phyloP scores from a whole-genome alignment of 2,888 invertebrate genomes.

The Nemapogon koenigi region DNA sequence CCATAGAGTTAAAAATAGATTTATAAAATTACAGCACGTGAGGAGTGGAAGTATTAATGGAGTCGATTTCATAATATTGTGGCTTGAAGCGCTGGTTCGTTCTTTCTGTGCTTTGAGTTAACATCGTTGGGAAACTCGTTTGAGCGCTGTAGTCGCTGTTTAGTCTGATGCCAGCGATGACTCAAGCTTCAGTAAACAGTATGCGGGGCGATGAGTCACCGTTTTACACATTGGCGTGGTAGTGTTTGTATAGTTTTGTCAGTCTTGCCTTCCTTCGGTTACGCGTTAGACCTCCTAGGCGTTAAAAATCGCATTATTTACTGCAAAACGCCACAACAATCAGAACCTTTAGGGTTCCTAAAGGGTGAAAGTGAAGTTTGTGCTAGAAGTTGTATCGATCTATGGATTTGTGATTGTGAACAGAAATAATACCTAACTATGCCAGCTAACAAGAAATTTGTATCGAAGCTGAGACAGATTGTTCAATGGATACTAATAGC shows the following conservation, averaged over 20 bases:
- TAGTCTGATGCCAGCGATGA: slow-evolving; percentile 47
- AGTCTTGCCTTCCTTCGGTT: slow-evolving; percentile 46
- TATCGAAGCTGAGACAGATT: slow-evolving; percentile 52
- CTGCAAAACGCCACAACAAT: slow-evolving; percentile 47
- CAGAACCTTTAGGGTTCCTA: no score
- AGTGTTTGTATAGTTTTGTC: slow-evolving; percentile 63
- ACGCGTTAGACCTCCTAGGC: slow-evolving; percentile 49
- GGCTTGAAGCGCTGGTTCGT: no score
- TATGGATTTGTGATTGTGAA: slow-evolving; percentile 49
- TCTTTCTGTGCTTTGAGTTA: no score
- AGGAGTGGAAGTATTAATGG: slow-evolving; percentile 63
- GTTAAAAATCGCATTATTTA: slow-evolving; percentile 52
- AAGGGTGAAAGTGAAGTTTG: slow-evolving; percentile 6
- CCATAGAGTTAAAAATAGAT: slow-evolving; percentile 32
- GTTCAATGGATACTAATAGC: slow-evolving; percentile 53
- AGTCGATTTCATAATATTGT: slow-evolving; percentile 37
- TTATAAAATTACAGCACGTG: slow-evolving; percentile 43
- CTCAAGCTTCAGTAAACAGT: slow-evolving; percentile 63
- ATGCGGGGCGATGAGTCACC: slow-evolving; percentile 66
- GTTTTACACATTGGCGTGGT: slow-evolving; percentile 66
- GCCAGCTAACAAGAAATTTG: slow-evolving; percentile 56
- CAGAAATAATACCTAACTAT: slow-evolving; percentile 36
- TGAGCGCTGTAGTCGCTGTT: slow-evolving; percentile 48
- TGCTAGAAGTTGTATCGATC: slow-evolving; percentile 38
- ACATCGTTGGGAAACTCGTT: background rate